Evolutionary conservation across 2,888 invertebrate genomes (phyloP).

Genomic region (Lamellibrachia satsuma): DNA sequence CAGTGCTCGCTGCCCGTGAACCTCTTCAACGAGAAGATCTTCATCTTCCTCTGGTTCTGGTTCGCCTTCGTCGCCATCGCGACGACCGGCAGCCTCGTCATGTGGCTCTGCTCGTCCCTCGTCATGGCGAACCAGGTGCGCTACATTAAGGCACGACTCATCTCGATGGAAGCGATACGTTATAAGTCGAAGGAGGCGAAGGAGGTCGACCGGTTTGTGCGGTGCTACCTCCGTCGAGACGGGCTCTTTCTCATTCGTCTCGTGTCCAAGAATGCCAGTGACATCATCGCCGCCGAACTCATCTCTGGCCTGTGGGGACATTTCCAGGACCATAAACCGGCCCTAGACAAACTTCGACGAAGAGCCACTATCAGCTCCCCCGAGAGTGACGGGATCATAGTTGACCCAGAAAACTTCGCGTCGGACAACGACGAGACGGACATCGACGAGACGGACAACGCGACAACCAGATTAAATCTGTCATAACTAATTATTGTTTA

Average conservation of each 20-base stretch:
- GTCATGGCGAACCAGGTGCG: conserved; percentile 32
- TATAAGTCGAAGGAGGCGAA: conserved; percentile 25
- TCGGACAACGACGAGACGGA: not conserved
- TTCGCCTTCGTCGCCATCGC: conserved; percentile 65
- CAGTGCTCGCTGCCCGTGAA: conserved; percentile 62
- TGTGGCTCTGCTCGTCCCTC: conserved; percentile 34
- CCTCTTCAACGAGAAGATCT: conserved; percentile 58
- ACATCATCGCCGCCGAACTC: conserved; percentile 43
- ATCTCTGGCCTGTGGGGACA: conserved; percentile 42
- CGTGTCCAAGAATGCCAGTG: conserved; percentile 43
- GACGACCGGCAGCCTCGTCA: conserved; percentile 48
- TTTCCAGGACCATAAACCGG: conserved; percentile 27
- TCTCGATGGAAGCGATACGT: conserved; percentile 36
- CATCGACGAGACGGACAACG: not conserved
- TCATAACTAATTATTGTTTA: not conserved
- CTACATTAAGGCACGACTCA: conserved; percentile 36
- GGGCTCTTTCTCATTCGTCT: conserved; percentile 43
- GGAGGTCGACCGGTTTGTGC: conserved; percentile 35
- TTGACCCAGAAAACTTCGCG: not conserved
- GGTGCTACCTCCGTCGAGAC: conserved; percentile 39
- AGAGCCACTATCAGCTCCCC: not conserved
- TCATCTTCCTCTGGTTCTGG: conserved; percentile 69
- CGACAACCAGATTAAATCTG: not conserved
- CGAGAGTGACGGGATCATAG: not conserved
- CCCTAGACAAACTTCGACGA: not conserved